Percentiles rank a stretch among this genome's conserved stretches.
These are phyloP conservation scores for Atherinomorus stipes DNA, from an alignment of 2,113 vertebrate species.

Conservation along the genomic window DNA sequence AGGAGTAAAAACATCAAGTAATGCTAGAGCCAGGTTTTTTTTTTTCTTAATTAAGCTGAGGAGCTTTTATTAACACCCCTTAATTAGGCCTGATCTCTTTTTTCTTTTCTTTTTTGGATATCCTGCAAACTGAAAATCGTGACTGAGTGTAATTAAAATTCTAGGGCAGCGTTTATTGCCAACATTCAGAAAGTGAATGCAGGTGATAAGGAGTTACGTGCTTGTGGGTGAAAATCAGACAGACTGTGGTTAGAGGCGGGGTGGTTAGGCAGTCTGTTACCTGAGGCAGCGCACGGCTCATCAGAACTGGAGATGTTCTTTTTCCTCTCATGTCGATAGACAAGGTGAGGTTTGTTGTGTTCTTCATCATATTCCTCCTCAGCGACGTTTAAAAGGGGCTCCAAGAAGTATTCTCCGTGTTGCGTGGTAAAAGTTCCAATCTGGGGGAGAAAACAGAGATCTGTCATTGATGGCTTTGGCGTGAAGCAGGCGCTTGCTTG, in stretches of 20 bases:
- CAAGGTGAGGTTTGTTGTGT: constrained; percentile 94
- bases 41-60: constrained; percentile 63
- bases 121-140: constrained; percentile 56
- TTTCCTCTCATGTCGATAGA: constrained; percentile 88
- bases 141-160: constrained; percentile 59
- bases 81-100: constrained; percentile 59
- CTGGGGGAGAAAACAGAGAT: constrained; percentile 46
- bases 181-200: constrained; percentile 34
- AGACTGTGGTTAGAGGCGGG: constrained; percentile 63
- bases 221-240: constrained; percentile 56
- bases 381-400: constrained; percentile 88
- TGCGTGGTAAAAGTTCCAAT: constrained; percentile 87
- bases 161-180: constrained; percentile 37
- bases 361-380: constrained; percentile 90
- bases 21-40: constrained; percentile 47
- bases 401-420: constrained; percentile 94
- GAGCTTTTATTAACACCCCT: constrained; percentile 56
- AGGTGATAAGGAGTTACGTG: constrained; percentile 53
- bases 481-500: constrained; percentile 24
- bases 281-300: constrained; percentile 88
- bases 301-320: constrained; percentile 58
- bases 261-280: constrained; percentile 81
- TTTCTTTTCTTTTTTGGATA: constrained; percentile 49
- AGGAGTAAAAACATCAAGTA: constrained; percentile 43
- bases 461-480: constrained; percentile 24